Evolutionary conservation across 2,888 invertebrate species (phyloP), one percentile per base, ranked within the genome.

Genomic region (Synergus gifuensis): DNA sequence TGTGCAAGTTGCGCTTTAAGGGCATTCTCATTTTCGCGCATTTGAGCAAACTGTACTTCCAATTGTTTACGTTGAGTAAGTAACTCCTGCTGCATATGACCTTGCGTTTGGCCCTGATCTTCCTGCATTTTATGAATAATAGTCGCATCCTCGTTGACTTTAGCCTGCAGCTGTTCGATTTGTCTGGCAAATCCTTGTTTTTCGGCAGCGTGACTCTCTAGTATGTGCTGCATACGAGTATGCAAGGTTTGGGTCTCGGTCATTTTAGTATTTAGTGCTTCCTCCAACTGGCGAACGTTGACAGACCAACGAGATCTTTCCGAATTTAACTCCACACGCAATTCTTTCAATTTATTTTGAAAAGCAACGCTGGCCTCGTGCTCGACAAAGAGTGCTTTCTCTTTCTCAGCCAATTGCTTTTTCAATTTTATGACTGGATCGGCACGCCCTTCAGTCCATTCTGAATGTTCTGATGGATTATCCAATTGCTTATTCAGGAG

Each of bases 401-500:
- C 98, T 88, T 97, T 97, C 85, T 98, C 98, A 36, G 96, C 96
- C 44, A 98, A 93, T 91, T 98, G 98, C 87, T 97, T 98, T 92
- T 97, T 97, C 86, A 98, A 91, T 89, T 97, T 96, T 86, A 96
- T 96, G 83, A 97, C 95, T 1, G 97, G 97, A 91, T 98, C 98
- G 76, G 96, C 95, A 76, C 96, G 95, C 63, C 96, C 96, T 95
- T 97, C 97, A 77, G 95, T 95, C 97, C 97, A 97, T 89, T 98
- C 97, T 3, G 96, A 95, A 89, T 96, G 95, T 84, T 95, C 94
- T 44, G 92, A 91, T 0, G 96, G 95, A 85, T 95, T 94, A 83
- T 96, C 96, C 91, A 97, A 95, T 92, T 98, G 98, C 91, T 97
- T 97, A 93, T 98, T 97, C 86, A 98, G 94, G 87, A 98, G 94